Base-by-base conservation (phyloP, 1,140 invertebrate species). In the Hylyphantes graminicola region DNA sequence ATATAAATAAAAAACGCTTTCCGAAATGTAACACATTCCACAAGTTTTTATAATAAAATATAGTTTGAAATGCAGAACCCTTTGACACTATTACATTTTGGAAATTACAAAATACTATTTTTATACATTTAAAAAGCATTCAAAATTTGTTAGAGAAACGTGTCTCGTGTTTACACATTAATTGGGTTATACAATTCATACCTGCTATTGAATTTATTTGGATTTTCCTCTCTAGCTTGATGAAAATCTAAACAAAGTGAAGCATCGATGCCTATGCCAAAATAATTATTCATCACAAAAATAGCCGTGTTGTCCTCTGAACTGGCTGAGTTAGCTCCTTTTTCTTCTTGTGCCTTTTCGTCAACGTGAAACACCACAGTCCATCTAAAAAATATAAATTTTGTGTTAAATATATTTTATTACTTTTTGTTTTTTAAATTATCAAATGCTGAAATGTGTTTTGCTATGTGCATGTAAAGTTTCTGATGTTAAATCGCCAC, bases 201-300 rank as follows among this genome's bases (percentile, higher is more conserved):
- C 92, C 92, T 91, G 91, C 96, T 98, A 89, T 98, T 99, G 90
- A 99, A 99, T 90, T 98, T 98, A 89, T 98, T 96, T 75, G 98
- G 98, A 91, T 99, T 99, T 90, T 99, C 97, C 83, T 93, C 92
- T 70, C 92, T 87, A 61, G 97, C 97, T 90, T 98, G 99, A 90
- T 99, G 98, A 90, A 99, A 99, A 90, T 98, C 97, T 81, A 99
- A 92, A 89, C 97, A 98, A 35, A 99, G 93, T 90, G 99, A 98
- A n/a, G 98, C 98, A 91, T 99, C 98, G 85, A 99, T 95, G 53
- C 98, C 98, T 90, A 99, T 99, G 9, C 98, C 98, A 91, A 99
- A 99, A 90, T 99, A 99, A 91, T 99, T 99, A 92, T 99, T 99
- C 98, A 99, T 99, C 50, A 99, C 98, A 88, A 97, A 97, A 89